Evolutionary conservation across 2,888 invertebrate genomes (phyloP).

Genomic region (Coelopa pilipes): DNA sequence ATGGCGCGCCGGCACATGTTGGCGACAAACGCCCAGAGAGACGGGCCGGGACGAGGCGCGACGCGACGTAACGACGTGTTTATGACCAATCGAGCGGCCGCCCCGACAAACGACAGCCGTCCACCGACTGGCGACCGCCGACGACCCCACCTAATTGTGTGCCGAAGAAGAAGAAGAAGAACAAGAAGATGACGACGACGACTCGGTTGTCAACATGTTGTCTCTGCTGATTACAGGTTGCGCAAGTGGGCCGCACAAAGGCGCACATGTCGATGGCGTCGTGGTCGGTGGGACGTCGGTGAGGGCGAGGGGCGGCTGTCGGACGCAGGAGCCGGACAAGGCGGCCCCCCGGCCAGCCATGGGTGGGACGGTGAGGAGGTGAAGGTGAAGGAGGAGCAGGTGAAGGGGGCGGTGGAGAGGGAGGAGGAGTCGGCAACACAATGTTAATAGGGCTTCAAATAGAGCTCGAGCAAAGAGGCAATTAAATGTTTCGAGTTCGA

Average conservation of each 20-base stretch:
- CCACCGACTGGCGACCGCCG: neutral
- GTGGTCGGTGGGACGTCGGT: conserved; percentile 20
- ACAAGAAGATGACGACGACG: too few relatives aligned
- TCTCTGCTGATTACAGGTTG: conserved; percentile 37
- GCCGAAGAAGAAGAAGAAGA: too few relatives aligned
- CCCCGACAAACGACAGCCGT: too few relatives aligned
- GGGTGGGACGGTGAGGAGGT: too few relatives aligned
- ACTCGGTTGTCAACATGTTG: conserved; percentile 35
- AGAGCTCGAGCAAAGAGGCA: conserved; percentile 18
- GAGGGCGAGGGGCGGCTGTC: neutral
- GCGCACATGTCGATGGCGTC: conserved; percentile 49
- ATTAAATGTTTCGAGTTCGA: conserved; percentile 30
- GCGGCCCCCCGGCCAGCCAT: too few relatives aligned
- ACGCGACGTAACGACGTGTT: conserved; percentile 9
- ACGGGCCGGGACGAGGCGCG: too few relatives aligned
- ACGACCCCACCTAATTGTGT: neutral
- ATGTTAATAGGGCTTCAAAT: too few relatives aligned
- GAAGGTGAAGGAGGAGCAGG: too few relatives aligned
- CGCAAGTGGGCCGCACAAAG: conserved; percentile 42
- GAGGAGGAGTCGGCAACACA: too few relatives aligned
- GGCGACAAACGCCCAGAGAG: too few relatives aligned
- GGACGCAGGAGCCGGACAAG: conserved; percentile 11
- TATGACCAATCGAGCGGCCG: conserved; percentile 30
- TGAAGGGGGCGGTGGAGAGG: neutral
- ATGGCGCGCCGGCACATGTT: neutral